Conservation (phyloP, 2,797 vertebrate species). For the Acanthis flammea region DNA sequence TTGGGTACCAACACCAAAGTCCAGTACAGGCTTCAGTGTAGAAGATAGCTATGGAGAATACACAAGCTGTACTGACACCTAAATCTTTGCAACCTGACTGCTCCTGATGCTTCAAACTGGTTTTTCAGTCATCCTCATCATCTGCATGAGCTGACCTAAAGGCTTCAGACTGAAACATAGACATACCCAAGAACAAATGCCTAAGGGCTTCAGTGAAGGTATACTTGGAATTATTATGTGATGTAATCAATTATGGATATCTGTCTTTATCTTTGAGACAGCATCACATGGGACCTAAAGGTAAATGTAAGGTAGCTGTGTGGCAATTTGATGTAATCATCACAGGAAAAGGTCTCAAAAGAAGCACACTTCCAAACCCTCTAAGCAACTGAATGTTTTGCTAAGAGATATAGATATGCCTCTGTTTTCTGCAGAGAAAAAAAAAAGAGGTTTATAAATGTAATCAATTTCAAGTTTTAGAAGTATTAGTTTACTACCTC, state of each 20-base stretch:
- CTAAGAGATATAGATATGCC: not conserved
- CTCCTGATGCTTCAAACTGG: not conserved
- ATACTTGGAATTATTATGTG: not conserved
- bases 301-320: not conserved
- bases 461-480: not conserved
- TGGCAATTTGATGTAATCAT: not conserved
- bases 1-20: not conserved
- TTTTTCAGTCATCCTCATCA: not conserved
- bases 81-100: not conserved
- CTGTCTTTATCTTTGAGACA: not conserved
- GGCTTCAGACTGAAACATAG: not conserved
- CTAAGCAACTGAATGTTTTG: not conserved
- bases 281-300: not conserved
- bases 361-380: not conserved
- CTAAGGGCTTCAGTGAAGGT: not conserved
- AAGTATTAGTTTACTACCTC: not conserved
- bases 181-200: not conserved
- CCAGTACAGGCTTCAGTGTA: not conserved
- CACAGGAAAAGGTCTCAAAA: not conserved
- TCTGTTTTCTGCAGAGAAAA: not conserved
- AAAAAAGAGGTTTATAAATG: not conserved
- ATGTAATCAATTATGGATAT: not conserved
- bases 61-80: not conserved
- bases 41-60: not conserved
- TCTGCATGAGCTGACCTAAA: not conserved